phyloP scores from a whole-genome alignment of 2,888 invertebrate genomes.

The Pristionchus japonicus region DNA sequence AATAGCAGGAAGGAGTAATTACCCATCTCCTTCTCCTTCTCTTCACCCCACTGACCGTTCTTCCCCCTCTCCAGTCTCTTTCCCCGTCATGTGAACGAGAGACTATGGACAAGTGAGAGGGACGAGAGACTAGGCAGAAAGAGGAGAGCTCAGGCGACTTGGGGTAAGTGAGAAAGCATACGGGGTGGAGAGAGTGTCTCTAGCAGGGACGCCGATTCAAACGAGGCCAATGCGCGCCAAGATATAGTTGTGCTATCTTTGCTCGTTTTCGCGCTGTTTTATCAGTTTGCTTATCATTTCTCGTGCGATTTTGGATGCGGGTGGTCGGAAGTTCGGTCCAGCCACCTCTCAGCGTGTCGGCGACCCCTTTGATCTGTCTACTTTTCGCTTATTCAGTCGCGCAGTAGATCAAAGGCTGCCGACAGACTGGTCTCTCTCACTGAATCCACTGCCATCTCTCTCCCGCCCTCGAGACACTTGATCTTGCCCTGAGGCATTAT shows the following conservation, averaged over 20 bases:
- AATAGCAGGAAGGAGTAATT: background rate
- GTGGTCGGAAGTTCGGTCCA: background rate
- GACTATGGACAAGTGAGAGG: background rate
- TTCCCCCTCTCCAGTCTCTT: background rate
- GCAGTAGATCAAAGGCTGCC: conserved; percentile 14
- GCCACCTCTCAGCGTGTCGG: background rate
- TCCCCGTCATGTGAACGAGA: background rate
- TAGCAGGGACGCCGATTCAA: conserved; percentile 17
- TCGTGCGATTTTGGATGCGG: background rate
- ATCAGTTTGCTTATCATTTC: conserved; percentile 1
- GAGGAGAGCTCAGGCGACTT: background rate
- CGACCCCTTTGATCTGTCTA: background rate
- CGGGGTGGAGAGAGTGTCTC: background rate
- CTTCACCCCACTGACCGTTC: too few species aligned
- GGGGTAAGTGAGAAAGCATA: background rate
- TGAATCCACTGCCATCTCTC: background rate
- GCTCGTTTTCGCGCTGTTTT: background rate
- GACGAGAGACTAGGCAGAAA: background rate
- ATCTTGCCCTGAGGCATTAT: background rate
- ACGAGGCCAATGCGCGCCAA: conserved; percentile 29
- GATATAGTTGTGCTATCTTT: background rate
- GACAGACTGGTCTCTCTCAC: background rate
- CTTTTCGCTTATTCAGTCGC: conserved; percentile 27
- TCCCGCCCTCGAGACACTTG: background rate
- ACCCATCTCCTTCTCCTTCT: background rate